phyloP scores from a whole-genome alignment of 2,888 invertebrate genomes.

The Parnassius glacialis region DNA sequence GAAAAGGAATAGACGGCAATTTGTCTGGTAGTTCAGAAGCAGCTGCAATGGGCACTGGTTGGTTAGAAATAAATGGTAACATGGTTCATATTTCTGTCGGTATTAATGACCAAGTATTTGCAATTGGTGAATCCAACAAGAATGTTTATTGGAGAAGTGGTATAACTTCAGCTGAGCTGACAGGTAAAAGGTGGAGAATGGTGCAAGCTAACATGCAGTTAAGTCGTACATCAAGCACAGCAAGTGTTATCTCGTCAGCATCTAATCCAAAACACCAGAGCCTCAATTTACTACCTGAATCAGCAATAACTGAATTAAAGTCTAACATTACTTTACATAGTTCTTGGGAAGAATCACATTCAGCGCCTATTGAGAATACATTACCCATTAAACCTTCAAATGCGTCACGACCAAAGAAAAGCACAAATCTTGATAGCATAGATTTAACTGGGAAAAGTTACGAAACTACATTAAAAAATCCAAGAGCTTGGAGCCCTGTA shows the following conservation, averaged over 20 bases:
- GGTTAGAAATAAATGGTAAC: conserved; percentile 94
- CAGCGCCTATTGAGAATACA: conserved; percentile 87
- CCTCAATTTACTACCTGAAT: conserved; percentile 76
- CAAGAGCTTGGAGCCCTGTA: conserved; percentile 93
- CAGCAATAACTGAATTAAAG: conserved; percentile 57
- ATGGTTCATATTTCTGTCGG: conserved; percentile 92
- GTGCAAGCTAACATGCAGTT: conserved; percentile 90
- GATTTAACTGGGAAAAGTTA: conserved; percentile 84
- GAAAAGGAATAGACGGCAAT: conserved; percentile 87
- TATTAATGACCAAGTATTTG: conserved; percentile 94
- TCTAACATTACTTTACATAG: conserved; percentile 78
- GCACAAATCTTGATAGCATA: conserved; percentile 62
- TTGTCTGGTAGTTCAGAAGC: conserved; percentile 86
- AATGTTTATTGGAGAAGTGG: conserved; percentile 90
- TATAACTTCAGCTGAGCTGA: conserved; percentile 86
- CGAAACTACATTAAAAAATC: conserved; percentile 88
- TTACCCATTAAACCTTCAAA: conserved; percentile 77
- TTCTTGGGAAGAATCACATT: conserved; percentile 87
- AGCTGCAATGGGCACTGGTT: conserved; percentile 89
- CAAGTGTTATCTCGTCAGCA: conserved; percentile 84
- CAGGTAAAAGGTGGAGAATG: conserved; percentile 93
- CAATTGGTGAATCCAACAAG: conserved; percentile 90
- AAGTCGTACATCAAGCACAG: conserved; percentile 90
- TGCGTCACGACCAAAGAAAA: conserved; percentile 56
- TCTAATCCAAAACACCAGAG: conserved; percentile 86